Base-by-base conservation (phyloP, 2,113 vertebrate species). In the Chinchilla lanigera region DNA sequence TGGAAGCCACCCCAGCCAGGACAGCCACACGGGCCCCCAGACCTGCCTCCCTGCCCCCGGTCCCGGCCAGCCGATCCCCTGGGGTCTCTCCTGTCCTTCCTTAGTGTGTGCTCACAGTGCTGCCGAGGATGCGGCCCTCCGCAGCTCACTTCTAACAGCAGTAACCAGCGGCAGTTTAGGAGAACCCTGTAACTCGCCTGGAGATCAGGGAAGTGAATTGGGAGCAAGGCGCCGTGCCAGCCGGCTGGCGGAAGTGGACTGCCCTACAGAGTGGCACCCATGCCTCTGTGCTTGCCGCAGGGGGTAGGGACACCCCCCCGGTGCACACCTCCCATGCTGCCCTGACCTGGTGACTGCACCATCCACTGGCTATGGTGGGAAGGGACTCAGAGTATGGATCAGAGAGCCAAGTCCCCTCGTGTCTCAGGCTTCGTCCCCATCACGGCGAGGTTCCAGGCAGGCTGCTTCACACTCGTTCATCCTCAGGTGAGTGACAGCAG, bases 91-190 rank as follows among this genome's bases (percentile, higher is more conserved):
- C 7, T 0, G 0, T 1, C 35, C 38, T 56, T 33, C 10, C 12
- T 9, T 5, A 1, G 5, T 0, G 6, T 11, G 0, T 30, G 3
- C 2, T 20, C 30, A 28, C 20, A 19, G 0, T 0, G 47, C 13
- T 41, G 10, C 17, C 38, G 0, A 38, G 30, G 44, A 50, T 2
- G 11, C 12, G 54, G 73, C 26, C 7, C 1, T 4, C 28, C 28
- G 44, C 2, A 19, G 30, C 8, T 54, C 50, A 0, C 10, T 22
- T 50, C 33, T 52, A 44, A 56, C 35, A 28, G 22, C 44, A 83
- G 5, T n/a, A 35, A 61, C 35, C 26, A 35, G 28, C 14, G 19
- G 7, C 9, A 54, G 16, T 28, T 63, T 44, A n/a, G 67, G 35
- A 60, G 81, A 71, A 19, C 28, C 17, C 12, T 17, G 54, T 10